Evolutionary conservation across 2,113 vertebrate genomes (phyloP).

Genomic region (Stegastes partitus): DNA sequence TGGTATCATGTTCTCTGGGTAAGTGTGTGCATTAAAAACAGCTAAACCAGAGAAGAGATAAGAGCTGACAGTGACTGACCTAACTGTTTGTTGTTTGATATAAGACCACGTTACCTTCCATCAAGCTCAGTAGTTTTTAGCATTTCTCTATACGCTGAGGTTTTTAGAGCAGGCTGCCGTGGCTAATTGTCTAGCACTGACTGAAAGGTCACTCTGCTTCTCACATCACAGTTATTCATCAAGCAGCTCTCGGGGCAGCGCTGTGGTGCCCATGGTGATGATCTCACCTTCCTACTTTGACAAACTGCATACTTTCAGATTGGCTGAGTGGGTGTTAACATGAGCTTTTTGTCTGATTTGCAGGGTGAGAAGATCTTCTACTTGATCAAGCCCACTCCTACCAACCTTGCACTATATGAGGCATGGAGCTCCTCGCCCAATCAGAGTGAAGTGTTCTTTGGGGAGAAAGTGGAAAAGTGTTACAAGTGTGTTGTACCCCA

Average conservation of each 20-base stretch:
- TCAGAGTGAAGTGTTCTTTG: slow-evolving; percentile 99
- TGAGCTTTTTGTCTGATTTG: slow-evolving; percentile 10
- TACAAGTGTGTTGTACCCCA: slow-evolving; percentile 88
- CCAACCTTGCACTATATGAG: slow-evolving; percentile 97
- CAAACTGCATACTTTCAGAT: slow-evolving; percentile 7
- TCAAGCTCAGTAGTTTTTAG: not conserved
- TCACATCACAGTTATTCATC: slow-evolving; percentile 29
- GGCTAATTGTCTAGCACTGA: slow-evolving; percentile 11
- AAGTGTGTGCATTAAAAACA: slow-evolving; percentile 40
- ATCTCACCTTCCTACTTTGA: slow-evolving; percentile 4
- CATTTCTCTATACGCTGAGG: slow-evolving; percentile 20
- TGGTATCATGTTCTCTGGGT: slow-evolving; percentile 99
- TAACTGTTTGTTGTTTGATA: too few species aligned
- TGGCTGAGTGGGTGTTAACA: not conserved
- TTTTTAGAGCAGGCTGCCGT: slow-evolving; percentile 21
- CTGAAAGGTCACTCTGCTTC: slow-evolving; percentile 33
- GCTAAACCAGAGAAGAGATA: not conserved
- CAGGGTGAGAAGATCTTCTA: slow-evolving; percentile 99
- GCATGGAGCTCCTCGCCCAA: slow-evolving; percentile 98
- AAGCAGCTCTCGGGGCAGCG: not conserved
- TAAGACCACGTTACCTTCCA: not conserved
- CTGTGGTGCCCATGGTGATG: not conserved
- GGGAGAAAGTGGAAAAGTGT: slow-evolving; percentile 88
- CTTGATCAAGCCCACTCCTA: slow-evolving; percentile 95
- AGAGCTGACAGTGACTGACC: too few species aligned